Evolutionary conservation across 2,797 vertebrate genomes (phyloP).

Genomic region (Platyrinchus mystaceus): DNA sequence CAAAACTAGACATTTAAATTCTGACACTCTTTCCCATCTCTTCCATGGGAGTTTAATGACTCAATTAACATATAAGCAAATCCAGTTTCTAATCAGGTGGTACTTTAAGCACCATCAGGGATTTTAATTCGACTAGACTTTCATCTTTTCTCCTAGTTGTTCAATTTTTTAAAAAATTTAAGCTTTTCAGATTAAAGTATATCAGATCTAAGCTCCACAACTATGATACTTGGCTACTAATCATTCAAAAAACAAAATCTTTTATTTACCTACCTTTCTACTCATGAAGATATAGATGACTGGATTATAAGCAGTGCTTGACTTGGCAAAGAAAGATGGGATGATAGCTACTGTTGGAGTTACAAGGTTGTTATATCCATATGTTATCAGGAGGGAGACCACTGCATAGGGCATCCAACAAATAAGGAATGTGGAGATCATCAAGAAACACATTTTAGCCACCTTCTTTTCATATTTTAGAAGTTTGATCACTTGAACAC

Average conservation of each 20-base stretch:
- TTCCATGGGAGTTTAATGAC: not conserved
- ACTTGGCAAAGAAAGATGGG: slow-evolving; percentile 91
- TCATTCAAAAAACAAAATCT: not conserved
- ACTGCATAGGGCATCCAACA: slow-evolving; percentile 92
- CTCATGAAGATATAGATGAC: slow-evolving; percentile 93
- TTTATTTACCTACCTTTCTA: slow-evolving; percentile 83
- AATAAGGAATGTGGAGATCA: slow-evolving; percentile 88
- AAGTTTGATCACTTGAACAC: slow-evolving; percentile 88
- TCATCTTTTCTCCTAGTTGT: not conserved
- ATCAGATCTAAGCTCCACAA: not conserved
- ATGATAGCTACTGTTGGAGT: slow-evolving; percentile 87
- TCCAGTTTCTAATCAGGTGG: not conserved
- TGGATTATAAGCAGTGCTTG: slow-evolving; percentile 89
- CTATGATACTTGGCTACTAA: not conserved
- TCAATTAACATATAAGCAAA: not conserved
- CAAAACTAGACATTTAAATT: not conserved
- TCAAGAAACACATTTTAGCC: slow-evolving; percentile 89
- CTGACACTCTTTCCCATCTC: not conserved
- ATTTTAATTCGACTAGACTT: not conserved
- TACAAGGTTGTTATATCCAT: slow-evolving; percentile 81
- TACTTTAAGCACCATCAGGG: not conserved
- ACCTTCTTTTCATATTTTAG: slow-evolving; percentile 91
- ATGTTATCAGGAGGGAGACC: slow-evolving; percentile 87
- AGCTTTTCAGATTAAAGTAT: not conserved
- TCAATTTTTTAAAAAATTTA: not conserved